A percentile compares a stretch with the other conserved stretches of the same genome.
phyloP scores from a whole-genome alignment of 1,140 invertebrate species.

The Hyphantria cunea region DNA sequence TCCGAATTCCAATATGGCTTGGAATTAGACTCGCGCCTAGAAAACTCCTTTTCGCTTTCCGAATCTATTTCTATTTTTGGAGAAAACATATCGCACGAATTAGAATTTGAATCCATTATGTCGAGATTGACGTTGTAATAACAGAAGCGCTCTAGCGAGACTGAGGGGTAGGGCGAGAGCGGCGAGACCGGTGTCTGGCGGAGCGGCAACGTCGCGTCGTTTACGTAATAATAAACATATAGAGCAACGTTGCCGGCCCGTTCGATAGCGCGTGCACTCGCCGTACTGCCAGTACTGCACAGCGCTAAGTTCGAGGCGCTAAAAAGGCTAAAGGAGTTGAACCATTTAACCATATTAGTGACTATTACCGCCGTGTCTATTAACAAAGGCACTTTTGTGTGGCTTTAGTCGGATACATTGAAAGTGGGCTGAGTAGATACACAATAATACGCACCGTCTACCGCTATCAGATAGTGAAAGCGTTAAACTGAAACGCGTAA shows the following conservation, averaged over 20 bases:
- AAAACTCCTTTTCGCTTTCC: conserved; percentile 41
- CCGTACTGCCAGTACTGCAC: conserved; percentile 36
- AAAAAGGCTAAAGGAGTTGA: conserved; percentile 38
- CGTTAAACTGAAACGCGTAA: neutral
- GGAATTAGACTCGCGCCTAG: conserved; percentile 29
- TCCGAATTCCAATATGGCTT: conserved; percentile 57
- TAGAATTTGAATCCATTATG: conserved; percentile 63
- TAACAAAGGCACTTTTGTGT: conserved; percentile 38
- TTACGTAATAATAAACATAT: conserved; percentile 23
- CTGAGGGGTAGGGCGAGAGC: conserved; percentile 58
- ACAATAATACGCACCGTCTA: conserved; percentile 8
- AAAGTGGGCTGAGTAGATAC: conserved; percentile 24
- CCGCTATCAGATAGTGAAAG: conserved; percentile 27
- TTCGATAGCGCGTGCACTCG: conserved; percentile 27
- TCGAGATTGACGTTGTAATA: conserved; percentile 44
- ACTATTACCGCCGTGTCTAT: conserved; percentile 39
- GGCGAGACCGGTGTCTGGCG: conserved; percentile 61
- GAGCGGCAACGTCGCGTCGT: conserved; percentile 65
- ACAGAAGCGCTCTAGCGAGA: conserved; percentile 70
- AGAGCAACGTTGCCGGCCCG: conserved; percentile 48
- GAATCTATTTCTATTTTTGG: conserved; percentile 61
- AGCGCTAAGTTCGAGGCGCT: conserved; percentile 45
- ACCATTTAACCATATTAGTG: conserved; percentile 45
- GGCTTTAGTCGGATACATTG: neutral
- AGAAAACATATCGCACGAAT: conserved; percentile 54